phyloP scores from a whole-genome alignment of 2,113 vertebrate species.

The Capreolus pygargus region DNA sequence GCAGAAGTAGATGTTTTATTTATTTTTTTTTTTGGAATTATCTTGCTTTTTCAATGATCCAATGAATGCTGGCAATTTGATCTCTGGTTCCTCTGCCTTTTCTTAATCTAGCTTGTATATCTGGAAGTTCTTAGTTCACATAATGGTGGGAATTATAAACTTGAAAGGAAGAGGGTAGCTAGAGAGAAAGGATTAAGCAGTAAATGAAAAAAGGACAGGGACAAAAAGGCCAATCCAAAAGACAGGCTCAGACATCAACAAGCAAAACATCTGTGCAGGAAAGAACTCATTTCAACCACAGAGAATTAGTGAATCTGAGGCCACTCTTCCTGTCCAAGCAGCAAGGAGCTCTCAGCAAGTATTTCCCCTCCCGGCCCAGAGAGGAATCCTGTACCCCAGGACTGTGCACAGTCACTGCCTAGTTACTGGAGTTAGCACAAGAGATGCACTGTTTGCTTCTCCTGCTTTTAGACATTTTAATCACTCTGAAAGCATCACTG shows the following conservation, averaged over 20 bases:
- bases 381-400: neutral
- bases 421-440: accelerated
- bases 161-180: neutral
- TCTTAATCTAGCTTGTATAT: neutral
- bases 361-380: too few relatives aligned
- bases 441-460: too few relatives aligned
- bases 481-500: neutral
- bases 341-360: neutral
- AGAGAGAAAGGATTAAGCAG: neutral
- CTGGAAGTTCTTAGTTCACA: neutral
- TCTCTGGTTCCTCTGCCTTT: neutral
- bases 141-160: neutral
- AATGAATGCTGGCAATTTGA: neutral
- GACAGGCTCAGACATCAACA: neutral
- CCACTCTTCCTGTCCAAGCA: neutral
- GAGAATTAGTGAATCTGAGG: neutral
- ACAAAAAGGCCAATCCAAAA: neutral
- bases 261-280: neutral
- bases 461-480: neutral
- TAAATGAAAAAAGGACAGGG: neutral
- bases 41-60: neutral
- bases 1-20: neutral
- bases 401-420: accelerated
- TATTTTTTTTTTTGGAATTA: too few relatives aligned
- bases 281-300: neutral